Percentiles rank a stretch among this genome's conserved stretches.
These are phyloP conservation scores for Ferdinandea cuprea DNA, from an alignment of 2,888 invertebrate genomes.

Conservation along the genomic window DNA sequence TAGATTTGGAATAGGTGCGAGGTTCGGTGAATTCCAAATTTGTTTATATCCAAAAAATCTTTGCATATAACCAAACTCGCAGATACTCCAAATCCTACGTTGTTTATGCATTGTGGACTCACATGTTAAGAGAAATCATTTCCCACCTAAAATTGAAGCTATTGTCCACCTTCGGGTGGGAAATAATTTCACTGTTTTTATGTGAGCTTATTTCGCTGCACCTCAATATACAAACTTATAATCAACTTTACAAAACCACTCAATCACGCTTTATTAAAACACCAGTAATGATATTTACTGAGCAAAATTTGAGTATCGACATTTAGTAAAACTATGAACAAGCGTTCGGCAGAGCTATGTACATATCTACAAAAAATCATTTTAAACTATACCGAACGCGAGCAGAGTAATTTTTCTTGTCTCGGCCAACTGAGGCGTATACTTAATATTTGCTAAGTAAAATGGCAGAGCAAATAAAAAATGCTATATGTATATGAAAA, in stretches of 20 bases:
- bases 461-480: constrained; percentile 8
- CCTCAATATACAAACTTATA: constrained; percentile 20
- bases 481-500: constrained; percentile 21
- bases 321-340: neutral
- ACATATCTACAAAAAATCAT: neutral
- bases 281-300: constrained; percentile 5
- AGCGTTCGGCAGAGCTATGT: too few species aligned
- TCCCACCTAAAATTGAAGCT: too few species aligned
- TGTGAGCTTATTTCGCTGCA: too few species aligned
- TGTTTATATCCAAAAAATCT: too few species aligned
- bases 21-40: too few species aligned
- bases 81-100: too few species aligned
- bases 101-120: too few species aligned
- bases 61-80: too few species aligned
- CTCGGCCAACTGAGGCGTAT: constrained; percentile 36
- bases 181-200: too few species aligned
- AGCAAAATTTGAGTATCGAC: neutral
- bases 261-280: constrained; percentile 9
- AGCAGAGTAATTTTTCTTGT: neutral
- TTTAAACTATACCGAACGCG: neutral
- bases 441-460: constrained; percentile 43
- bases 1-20: too few species aligned
- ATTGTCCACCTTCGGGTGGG: too few species aligned
- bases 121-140: too few species aligned
- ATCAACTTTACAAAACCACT: constrained; percentile 23